Percentiles rank a stretch among this genome's conserved stretches.
Evolutionary conservation across 2,113 vertebrate genomes (phyloP).

Genomic region (Coturnix japonica): DNA sequence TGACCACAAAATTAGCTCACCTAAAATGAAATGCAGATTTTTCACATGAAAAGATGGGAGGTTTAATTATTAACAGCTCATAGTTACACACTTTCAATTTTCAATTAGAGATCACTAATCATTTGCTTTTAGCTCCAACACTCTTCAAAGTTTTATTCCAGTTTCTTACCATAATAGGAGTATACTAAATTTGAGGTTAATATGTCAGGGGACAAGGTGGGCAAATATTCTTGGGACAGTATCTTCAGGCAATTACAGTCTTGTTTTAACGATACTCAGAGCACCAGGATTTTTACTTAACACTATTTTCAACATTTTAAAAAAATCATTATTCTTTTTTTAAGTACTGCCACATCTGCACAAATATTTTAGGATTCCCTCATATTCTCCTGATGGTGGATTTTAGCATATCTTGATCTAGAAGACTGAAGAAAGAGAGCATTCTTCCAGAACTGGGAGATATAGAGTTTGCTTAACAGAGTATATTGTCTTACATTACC

Average conservation of each 20-base stretch:
- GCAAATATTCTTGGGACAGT: neutral
- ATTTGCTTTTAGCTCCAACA: neutral
- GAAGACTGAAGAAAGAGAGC: neutral
- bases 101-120: neutral
- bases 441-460: neutral
- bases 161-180: neutral
- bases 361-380: neutral
- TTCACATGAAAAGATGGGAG: neutral
- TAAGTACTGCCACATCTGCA: neutral
- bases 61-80: neutral
- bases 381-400: neutral
- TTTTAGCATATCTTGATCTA: neutral
- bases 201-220: neutral
- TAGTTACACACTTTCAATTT: neutral
- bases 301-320: neutral
- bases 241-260: neutral
- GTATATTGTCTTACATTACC: slow-evolving; percentile 7
- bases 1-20: neutral
- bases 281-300: neutral
- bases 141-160: neutral
- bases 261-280: neutral
- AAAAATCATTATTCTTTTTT: neutral
- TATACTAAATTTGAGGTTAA: neutral
- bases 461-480: neutral
- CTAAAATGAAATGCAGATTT: neutral